Percentiles rank a stretch among this genome's conserved stretches.
phyloP scores from a whole-genome alignment of 2,888 invertebrate species.

The Spodoptera exigua region DNA sequence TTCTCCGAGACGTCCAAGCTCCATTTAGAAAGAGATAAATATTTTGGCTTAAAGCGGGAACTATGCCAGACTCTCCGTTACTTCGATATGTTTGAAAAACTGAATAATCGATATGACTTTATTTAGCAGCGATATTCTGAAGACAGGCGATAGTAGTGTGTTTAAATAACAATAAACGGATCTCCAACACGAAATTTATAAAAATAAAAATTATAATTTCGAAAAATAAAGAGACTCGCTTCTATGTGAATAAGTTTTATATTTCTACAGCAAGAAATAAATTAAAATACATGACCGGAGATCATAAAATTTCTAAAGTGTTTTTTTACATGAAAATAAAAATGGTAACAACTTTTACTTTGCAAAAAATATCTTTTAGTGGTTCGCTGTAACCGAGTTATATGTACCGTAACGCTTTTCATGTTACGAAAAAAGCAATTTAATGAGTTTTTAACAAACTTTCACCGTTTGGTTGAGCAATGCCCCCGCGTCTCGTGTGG shows the following conservation, averaged over 20 bases:
- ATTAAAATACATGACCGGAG: constrained; percentile 25
- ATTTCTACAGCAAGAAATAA: constrained; percentile 13
- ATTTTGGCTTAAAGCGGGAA: too few relatives aligned
- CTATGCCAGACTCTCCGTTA: too few relatives aligned
- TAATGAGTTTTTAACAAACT: constrained; percentile 70
- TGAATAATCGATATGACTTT: too few relatives aligned
- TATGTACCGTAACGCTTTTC: constrained; percentile 72
- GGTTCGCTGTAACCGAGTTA: constrained; percentile 46
- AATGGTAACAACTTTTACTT: constrained; percentile 54
- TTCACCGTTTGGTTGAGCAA: constrained; percentile 71
- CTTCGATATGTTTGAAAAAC: too few relatives aligned
- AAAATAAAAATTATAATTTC: too few relatives aligned
- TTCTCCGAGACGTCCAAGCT: too few relatives aligned
- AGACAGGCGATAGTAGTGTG: too few relatives aligned
- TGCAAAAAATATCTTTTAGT: constrained; percentile 33
- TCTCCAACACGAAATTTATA: too few relatives aligned
- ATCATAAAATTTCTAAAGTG: constrained; percentile 36
- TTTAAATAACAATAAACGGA: too few relatives aligned
- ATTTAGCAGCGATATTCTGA: too few relatives aligned
- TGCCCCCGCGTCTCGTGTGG: constrained; percentile 53
- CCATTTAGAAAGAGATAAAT: too few relatives aligned
- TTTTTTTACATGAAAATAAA: constrained; percentile 39
- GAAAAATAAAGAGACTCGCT: not conserved
- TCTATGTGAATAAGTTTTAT: not conserved
- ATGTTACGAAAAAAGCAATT: constrained; percentile 71